These are phyloP conservation scores for Peromyscus nudipes DNA, from an alignment of 2,797 vertebrate genomes.

Conservation along the genomic window DNA sequence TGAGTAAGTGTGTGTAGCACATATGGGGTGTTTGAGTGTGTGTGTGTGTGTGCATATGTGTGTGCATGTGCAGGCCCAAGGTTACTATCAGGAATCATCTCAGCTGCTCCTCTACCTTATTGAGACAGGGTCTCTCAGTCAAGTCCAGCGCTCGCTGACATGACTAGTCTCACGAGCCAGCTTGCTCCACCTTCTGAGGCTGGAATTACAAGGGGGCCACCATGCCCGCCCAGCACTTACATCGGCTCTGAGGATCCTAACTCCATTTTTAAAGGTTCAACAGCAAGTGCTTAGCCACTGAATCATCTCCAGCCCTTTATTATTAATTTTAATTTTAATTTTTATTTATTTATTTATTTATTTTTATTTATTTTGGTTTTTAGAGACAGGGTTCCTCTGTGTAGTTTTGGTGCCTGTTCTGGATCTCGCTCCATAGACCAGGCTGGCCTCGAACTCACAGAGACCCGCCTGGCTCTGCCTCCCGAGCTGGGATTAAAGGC, in stretches of 20 bases:
- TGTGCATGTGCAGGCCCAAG: neutral
- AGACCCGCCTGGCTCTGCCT: no score
- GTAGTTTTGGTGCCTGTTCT: no score
- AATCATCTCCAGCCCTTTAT: neutral
- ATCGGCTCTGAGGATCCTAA: neutral
- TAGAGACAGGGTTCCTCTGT: no score
- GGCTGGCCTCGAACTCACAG: no score
- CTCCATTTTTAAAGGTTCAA: no score
- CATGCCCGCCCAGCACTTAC: neutral
- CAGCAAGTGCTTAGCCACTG: neutral
- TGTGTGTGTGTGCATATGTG: no score
- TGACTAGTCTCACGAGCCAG: neutral
- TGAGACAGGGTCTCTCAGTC: neutral
- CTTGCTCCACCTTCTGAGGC: neutral
- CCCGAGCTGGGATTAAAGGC: no score
- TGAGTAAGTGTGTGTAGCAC: neutral
- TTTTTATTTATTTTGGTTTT: no score
- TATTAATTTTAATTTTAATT: neutral
- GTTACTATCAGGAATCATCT: neutral
- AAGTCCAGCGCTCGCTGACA: neutral
- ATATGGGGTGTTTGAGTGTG: no score
- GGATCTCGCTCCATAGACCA: no score
- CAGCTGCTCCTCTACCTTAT: neutral
- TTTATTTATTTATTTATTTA: neutral
- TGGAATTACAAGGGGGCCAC: neutral